Conservation (phyloP, 2,797 vertebrate genomes). For the Helarctos malayanus region DNA sequence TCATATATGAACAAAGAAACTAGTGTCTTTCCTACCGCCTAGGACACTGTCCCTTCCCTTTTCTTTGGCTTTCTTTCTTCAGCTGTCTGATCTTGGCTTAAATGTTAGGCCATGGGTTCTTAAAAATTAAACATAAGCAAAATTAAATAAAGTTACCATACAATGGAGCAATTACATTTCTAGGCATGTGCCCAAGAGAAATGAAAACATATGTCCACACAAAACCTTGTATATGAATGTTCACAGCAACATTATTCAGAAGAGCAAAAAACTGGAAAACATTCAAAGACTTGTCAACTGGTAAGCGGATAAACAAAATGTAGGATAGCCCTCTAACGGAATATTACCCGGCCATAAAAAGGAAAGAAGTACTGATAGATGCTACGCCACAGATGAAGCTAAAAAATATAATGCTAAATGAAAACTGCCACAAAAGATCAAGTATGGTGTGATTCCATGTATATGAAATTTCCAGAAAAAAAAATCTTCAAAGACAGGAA, state of each 20-base stretch:
- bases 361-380: neutral
- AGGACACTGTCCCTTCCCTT: neutral
- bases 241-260: neutral
- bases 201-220: slow-evolving; percentile 11
- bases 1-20: neutral
- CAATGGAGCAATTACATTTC: neutral
- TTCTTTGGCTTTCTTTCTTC: neutral
- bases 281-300: neutral
- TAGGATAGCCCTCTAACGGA: neutral
- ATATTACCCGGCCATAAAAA: slow-evolving; percentile 46
- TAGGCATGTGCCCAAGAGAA: slow-evolving; percentile 23
- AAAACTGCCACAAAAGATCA: neutral
- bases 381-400: neutral
- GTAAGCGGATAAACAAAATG: neutral
- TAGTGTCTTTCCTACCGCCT: neutral
- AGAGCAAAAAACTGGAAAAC: neutral
- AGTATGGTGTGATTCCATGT: neutral
- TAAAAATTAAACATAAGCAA: slow-evolving; percentile 59
- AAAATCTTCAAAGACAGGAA: neutral
- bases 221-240: neutral
- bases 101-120: slow-evolving; percentile 26
- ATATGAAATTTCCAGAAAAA: neutral
- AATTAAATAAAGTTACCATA: slow-evolving; percentile 47
- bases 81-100: slow-evolving; percentile 17
- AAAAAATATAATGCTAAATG: neutral